Percentiles rank a stretch among this genome's conserved stretches.
Conservation (phyloP, 2,113 vertebrate species). For the Numenius arquata region DNA sequence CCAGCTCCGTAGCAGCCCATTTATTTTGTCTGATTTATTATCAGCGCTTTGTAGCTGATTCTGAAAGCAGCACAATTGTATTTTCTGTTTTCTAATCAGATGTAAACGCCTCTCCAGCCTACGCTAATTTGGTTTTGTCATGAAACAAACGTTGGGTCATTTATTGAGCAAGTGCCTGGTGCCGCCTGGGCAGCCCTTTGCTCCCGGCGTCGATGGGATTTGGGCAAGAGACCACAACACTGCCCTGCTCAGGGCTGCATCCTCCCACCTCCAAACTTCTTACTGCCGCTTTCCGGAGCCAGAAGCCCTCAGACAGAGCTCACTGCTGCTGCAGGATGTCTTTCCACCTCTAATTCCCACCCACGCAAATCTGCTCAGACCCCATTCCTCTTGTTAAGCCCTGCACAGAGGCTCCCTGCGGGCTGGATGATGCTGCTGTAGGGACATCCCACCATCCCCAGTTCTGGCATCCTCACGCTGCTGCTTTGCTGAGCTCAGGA, state of each 20-base stretch:
- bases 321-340: background rate
- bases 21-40: background rate
- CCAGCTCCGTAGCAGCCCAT: background rate
- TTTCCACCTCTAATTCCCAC: background rate
- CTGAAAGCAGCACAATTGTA: background rate
- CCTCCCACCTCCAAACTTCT: background rate
- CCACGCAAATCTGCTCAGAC: background rate
- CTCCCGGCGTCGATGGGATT: fast-evolving
- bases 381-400: background rate
- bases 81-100: background rate
- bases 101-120: background rate
- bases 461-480: background rate
- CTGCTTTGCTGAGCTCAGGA: background rate
- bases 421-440: background rate
- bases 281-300: fast-evolving
- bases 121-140: background rate
- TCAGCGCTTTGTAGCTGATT: background rate
- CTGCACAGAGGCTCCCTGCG: fast-evolving
- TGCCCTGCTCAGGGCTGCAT: background rate
- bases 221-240: background rate
- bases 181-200: background rate
- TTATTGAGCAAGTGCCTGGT: background rate
- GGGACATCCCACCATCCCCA: fast-evolving
- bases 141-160: background rate
- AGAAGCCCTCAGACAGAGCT: background rate